These are phyloP conservation scores for Apotomis capreana DNA, from an alignment of 2,888 invertebrate species.

Conservation along the genomic window DNA sequence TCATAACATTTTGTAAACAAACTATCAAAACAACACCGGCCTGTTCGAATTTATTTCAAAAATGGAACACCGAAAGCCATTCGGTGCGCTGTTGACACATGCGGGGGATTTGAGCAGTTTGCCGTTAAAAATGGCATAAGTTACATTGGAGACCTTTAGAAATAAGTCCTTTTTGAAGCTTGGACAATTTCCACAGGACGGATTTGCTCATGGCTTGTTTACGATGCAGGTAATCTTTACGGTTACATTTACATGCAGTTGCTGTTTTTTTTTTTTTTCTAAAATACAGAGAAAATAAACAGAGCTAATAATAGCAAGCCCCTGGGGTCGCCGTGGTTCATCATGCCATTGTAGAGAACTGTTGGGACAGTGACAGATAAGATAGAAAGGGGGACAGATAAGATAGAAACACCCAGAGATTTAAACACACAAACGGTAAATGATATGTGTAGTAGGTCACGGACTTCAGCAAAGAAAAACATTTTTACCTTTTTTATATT, in stretches of 20 bases:
- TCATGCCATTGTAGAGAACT: no score
- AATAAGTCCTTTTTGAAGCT: background rate
- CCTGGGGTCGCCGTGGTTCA: no score
- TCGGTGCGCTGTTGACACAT: background rate
- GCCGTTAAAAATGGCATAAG: background rate
- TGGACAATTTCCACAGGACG: background rate
- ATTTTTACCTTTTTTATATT: no score
- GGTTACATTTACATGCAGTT: background rate
- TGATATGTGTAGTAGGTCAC: no score
- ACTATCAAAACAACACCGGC: background rate
- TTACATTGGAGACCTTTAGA: background rate
- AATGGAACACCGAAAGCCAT: conserved; percentile 4
- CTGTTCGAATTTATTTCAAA: background rate
- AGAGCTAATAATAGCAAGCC: no score
- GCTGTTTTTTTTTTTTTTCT: background rate
- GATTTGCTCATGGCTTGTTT: conserved; percentile 6
- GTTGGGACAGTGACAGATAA: no score
- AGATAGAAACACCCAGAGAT: no score
- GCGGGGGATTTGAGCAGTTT: background rate
- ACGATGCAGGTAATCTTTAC: conserved; percentile 1
- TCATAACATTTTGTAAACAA: background rate
- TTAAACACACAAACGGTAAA: no score
- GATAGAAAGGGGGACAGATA: no score
- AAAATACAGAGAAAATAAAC: no score
- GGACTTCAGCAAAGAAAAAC: no score